Evolutionary conservation across 2,888 invertebrate species (phyloP), one percentile per base, ranked within the genome.

Genomic region (Noctua fimbriata): DNA sequence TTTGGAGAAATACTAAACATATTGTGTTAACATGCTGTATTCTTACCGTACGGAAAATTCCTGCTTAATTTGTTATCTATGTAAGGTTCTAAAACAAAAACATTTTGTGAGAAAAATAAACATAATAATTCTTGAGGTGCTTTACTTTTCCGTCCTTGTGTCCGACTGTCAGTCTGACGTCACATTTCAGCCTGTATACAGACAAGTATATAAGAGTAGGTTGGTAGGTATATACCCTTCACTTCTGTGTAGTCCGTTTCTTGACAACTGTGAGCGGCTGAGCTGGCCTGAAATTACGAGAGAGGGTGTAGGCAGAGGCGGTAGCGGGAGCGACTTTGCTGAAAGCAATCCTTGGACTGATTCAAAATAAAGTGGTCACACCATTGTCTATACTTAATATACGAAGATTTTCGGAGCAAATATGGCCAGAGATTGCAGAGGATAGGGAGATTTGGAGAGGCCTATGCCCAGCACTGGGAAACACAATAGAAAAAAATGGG

Each of bases 241-340:
- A 41, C 6, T 6, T 18, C 28, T 52, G 67, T 24, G 16, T 65
- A 55, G 28, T 36, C 47, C 24, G 28, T 12, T 66, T 79, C 71
- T 71, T 79, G 58, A 79, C 71, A 67, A 49, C 21, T 41, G 66
- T 69, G 79, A 28, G 55, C 58, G 70, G 47, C 14, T 49, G 28
- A 28, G 28, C 44, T 47, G 47, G n/a, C 55, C 58, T 71, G 47
- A 32, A 67, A 66, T 36, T 41, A 24, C 47, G 14, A 32, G 18
- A 49, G 2, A 58, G 36, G 47, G 24, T 41, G n/a, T 2, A 4
- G 28, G 10, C 47, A 49, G 1, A 49, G 12, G 58, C 24, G 49
- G 52, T 7, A 67, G 79, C 71, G 71, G 58, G 4, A 58, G 36
- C 70, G 69, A 44, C 2, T 32, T n/a, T 32, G 0, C 2, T 10